Conservation (phyloP, 2,888 invertebrate genomes). For the Coremacera marginata region DNA sequence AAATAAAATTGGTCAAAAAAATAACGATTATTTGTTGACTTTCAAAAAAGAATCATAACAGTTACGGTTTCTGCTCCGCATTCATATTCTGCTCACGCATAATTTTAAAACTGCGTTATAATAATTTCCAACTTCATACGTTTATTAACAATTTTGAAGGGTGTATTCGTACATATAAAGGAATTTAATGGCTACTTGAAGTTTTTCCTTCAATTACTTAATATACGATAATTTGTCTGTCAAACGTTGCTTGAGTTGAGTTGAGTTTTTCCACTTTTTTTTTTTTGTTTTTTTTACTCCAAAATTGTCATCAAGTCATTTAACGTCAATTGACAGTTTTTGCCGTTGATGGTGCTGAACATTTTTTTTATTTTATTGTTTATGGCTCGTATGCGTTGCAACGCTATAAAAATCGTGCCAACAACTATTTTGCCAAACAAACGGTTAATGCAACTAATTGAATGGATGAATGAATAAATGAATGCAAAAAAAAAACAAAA, state of each 20-base stretch:
- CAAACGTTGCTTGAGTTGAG: slow-evolving; percentile 1
- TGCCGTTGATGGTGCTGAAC: not conserved
- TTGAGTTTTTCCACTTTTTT: not conserved
- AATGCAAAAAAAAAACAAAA: not conserved
- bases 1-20: no score
- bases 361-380: not conserved
- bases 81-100: no score
- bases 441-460: slow-evolving; percentile 3
- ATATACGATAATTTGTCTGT: slow-evolving; percentile 36
- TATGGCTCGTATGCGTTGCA: not conserved
- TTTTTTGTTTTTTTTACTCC: not conserved
- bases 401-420: slow-evolving; percentile 10
- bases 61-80: no score
- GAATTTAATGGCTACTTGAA: not conserved
- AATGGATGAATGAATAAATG: not conserved
- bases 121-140: no score
- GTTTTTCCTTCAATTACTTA: slow-evolving; percentile 25
- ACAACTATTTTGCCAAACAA: slow-evolving; percentile 21
- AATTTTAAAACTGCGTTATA: no score
- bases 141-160: no score
- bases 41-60: no score
- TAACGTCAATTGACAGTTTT: slow-evolving; percentile 30
- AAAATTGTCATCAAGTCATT: slow-evolving; percentile 14
- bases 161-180: not conserved
- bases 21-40: no score